A percentile compares a stretch with the other conserved stretches of the same genome.
These are phyloP conservation scores for Drosophila pectinifera DNA, from an alignment of 1,140 invertebrate genomes.

Conservation along the genomic window DNA sequence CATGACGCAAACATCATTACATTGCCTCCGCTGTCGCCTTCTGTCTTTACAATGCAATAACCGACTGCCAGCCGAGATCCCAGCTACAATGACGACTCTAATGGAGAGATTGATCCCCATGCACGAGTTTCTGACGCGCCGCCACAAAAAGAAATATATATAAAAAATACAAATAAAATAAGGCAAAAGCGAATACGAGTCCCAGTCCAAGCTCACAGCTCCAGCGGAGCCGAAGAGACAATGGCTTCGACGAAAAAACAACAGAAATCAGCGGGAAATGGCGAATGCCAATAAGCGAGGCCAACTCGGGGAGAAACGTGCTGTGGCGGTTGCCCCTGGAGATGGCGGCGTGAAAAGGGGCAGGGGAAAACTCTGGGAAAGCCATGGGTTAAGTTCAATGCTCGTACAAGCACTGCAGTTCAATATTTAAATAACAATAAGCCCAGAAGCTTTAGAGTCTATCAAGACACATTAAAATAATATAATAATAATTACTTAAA, in stretches of 20 bases:
- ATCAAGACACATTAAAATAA: too few species aligned
- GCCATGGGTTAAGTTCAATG: background rate
- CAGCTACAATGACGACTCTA: slow-evolving; percentile 33
- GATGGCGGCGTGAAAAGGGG: slow-evolving; percentile 25
- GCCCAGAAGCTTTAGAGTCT: too few species aligned
- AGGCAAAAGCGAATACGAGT: slow-evolving; percentile 30
- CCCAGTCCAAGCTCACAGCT: slow-evolving; percentile 18
- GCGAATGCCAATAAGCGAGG: slow-evolving; percentile 48
- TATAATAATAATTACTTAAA: too few species aligned
- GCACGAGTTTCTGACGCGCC: slow-evolving; percentile 54
- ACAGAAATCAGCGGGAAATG: slow-evolving; percentile 45
- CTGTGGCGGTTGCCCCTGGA: slow-evolving; percentile 13
- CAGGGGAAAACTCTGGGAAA: slow-evolving; percentile 11
- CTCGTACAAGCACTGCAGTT: background rate
- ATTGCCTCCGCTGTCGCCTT: slow-evolving; percentile 40
- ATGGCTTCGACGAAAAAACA: slow-evolving; percentile 43
- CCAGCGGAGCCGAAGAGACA: slow-evolving; percentile 33
- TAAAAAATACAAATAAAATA: slow-evolving; percentile 18
- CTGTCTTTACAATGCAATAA: slow-evolving; percentile 54
- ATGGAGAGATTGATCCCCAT: slow-evolving; percentile 57
- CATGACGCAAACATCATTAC: slow-evolving; percentile 59
- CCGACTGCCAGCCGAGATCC: slow-evolving; percentile 18
- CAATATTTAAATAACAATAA: too few species aligned
- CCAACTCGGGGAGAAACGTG: slow-evolving; percentile 25
- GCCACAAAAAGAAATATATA: background rate